Conservation (phyloP, 1,140 invertebrate species). For the Dryas iulia region DNA sequence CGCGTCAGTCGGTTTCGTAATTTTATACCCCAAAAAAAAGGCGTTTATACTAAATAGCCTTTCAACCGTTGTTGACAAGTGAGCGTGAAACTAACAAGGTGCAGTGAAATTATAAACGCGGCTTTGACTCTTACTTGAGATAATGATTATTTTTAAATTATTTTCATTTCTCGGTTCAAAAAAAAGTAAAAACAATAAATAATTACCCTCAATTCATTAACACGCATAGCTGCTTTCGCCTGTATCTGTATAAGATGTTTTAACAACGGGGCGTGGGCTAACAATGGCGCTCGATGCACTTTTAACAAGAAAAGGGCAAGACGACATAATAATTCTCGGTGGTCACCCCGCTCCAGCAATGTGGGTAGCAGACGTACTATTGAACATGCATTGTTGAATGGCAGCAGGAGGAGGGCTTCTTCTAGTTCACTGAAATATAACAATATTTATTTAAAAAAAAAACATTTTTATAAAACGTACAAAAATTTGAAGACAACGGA, state of each 20-base stretch:
- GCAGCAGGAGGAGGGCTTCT: constrained; percentile 92
- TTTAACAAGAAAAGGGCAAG: constrained; percentile 90
- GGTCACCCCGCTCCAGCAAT: constrained; percentile 84
- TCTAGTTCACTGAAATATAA: constrained; percentile 90
- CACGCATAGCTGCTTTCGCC: constrained; percentile 80
- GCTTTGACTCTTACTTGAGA: too few relatives aligned
- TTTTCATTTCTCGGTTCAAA: too few relatives aligned
- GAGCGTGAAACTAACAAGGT: too few relatives aligned
- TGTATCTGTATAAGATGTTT: constrained; percentile 86
- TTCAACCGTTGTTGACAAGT: too few relatives aligned
- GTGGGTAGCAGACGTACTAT: constrained; percentile 87
- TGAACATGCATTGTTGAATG: constrained; percentile 90
- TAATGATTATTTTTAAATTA: too few relatives aligned
- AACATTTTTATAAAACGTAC: too few relatives aligned
- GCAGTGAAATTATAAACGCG: too few relatives aligned
- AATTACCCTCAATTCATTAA: constrained; percentile 83
- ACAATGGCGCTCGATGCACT: constrained; percentile 92
- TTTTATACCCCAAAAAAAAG: too few relatives aligned
- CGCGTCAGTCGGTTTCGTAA: too few relatives aligned
- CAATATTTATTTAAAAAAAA: not conserved
- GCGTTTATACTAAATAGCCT: too few relatives aligned
- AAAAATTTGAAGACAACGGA: too few relatives aligned
- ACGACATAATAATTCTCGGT: constrained; percentile 88
- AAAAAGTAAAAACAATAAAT: not conserved
- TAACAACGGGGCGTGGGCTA: constrained; percentile 85